Evolutionary conservation across 2,888 invertebrate genomes (phyloP).

Genomic region (Didymodactylos carnosus): DNA sequence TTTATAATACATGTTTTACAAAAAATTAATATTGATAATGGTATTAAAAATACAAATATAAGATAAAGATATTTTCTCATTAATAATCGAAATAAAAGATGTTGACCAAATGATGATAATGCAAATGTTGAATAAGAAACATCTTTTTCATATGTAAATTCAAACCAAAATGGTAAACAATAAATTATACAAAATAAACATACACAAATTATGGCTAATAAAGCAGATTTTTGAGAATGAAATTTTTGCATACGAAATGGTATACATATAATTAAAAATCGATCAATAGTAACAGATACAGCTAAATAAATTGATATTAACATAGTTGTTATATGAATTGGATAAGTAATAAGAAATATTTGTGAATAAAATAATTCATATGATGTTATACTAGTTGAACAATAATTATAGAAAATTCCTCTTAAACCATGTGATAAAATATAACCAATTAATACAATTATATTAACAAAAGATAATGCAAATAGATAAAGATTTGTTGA

Average conservation of each 20-base stretch:
- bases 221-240: neutral
- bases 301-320: neutral
- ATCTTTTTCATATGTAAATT: neutral
- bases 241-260: neutral
- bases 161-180: neutral
- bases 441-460: neutral
- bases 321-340: neutral
- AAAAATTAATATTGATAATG: neutral
- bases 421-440: neutral
- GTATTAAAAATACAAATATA: neutral
- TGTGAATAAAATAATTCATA: neutral
- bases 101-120: neutral
- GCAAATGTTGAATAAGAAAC: neutral
- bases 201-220: neutral
- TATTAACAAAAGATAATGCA: neutral
- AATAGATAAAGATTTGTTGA: neutral
- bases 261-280: neutral
- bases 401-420: neutral
- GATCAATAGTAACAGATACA: neutral
- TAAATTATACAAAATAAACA: neutral
- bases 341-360: neutral
- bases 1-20: neutral
- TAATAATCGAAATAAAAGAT: neutral
- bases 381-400: too few species aligned
- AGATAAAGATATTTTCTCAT: neutral